Evolutionary conservation across 2,797 vertebrate genomes (phyloP).

Genomic region (Crax fasciolata): DNA sequence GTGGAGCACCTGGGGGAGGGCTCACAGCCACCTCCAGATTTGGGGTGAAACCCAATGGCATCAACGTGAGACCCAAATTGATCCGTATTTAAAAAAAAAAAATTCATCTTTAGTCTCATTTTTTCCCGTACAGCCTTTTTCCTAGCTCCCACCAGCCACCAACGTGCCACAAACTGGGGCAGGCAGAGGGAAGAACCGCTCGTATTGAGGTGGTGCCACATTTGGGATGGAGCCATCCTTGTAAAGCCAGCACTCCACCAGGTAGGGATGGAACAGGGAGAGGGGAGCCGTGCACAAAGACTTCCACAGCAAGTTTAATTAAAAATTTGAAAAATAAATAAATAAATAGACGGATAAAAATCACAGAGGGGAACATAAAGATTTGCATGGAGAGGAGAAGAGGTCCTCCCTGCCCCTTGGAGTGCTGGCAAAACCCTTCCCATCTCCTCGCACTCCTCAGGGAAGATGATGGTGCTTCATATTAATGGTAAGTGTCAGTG

Average conservation of each 20-base stretch:
- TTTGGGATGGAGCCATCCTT: neutral
- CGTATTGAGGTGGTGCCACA: rapidly evolving
- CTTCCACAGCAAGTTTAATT: neutral
- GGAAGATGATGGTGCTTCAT: constrained; percentile 59
- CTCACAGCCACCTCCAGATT: neutral
- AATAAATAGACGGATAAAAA: neutral
- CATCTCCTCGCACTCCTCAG: neutral
- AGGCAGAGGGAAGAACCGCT: neutral
- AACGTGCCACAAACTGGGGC: rapidly evolving
- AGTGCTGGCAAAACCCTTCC: neutral
- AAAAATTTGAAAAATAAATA: rapidly evolving
- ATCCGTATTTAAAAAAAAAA: neutral
- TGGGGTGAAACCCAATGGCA: neutral
- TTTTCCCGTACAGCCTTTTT: rapidly evolving
- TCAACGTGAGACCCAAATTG: neutral
- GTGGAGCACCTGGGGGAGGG: neutral
- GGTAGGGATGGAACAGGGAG: rapidly evolving
- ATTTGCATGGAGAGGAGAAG: neutral
- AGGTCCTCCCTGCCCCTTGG: neutral
- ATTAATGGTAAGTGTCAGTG: constrained; percentile 71
- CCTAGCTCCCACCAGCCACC: rapidly evolving
- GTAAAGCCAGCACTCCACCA: neutral
- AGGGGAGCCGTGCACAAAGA: neutral
- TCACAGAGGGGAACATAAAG: rapidly evolving
- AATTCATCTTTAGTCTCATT: neutral